Percentiles rank a stretch among this genome's conserved stretches.
These are phyloP conservation scores for Corythornis vintsioides DNA, from an alignment of 2,113 vertebrate genomes.

Conservation along the genomic window DNA sequence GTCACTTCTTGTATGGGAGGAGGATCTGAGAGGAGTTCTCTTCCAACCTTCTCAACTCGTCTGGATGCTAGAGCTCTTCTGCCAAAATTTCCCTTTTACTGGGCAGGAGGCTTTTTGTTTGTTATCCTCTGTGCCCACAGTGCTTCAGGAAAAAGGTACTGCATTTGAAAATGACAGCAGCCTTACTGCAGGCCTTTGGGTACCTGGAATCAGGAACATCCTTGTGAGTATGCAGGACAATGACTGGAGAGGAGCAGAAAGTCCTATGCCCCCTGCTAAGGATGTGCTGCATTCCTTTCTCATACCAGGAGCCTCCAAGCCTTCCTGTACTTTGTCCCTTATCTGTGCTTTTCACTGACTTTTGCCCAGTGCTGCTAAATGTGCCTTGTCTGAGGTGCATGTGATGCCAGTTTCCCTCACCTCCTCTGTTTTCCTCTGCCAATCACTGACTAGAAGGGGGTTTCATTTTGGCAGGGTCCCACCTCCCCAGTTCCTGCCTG, in stretches of 20 bases:
- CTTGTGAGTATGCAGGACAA: neutral
- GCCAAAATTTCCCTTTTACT: neutral
- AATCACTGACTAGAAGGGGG: neutral
- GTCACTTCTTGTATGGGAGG: neutral
- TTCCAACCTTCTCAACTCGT: neutral
- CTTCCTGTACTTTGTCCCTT: neutral
- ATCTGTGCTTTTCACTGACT: neutral
- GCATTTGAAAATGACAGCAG: neutral
- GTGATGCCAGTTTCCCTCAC: neutral
- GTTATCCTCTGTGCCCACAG: neutral
- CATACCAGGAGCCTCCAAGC: slow-evolving; percentile 9
- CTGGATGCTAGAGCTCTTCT: neutral
- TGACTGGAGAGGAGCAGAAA: neutral
- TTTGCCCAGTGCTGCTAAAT: neutral
- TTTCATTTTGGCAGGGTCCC: neutral
- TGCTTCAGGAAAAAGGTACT: neutral
- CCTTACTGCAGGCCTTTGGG: neutral
- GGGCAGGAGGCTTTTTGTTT: neutral
- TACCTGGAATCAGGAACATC: slow-evolving; percentile 12
- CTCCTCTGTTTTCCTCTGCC: neutral
- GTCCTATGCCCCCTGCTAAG: neutral
- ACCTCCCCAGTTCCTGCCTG: neutral
- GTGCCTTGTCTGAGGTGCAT: neutral
- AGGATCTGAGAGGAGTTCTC: neutral
- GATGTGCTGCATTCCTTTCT: slow-evolving; percentile 19